Base-by-base conservation (phyloP, 2,888 invertebrate species). In the Tillus elongatus region DNA sequence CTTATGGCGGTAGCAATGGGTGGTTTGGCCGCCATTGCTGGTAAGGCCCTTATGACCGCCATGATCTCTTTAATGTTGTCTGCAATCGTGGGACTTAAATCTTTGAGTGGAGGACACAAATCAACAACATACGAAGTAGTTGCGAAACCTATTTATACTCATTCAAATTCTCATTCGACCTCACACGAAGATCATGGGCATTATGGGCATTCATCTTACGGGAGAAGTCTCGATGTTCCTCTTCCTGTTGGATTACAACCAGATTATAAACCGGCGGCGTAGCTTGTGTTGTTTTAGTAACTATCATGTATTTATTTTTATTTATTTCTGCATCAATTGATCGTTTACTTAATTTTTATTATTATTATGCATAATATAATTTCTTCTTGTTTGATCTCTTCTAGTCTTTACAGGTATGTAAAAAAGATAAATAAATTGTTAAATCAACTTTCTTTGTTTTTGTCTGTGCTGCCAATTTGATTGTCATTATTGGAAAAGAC, bases 91-190 rank as follows among this genome's bases (percentile, higher is more conserved):
- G 82, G 82, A 0, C 63, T 83, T 37, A 82, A 82, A 51, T 72
- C 77, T 0, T 58, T 82, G 12, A 70, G 79, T 3, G 60, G 70
- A 1, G 77, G 78, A 2, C 73, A 75, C 39, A 77, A 77, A 53
- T 45, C 66, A 50, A 81, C 82, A 9, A 82, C 82, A 0, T 84
- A 84, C 54, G 84, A 84, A 63, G 81, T 84, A 42, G 77, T 84
- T 4, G 76, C 82, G 67, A 85, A 85, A 45, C 85, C 85, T 0
- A 69, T 85, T 0, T 82, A 83, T 57, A 73, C 76, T 1, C 77
- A 77, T 51, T 70, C 76, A 4, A 74, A 76, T 51, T 73, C 76
- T 1, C 77, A 80, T 51, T 70, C 42, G 12, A 14, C 26, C 4
- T 37, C 37, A 8, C 37, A 38, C 26, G 40, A 40, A 34, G 36